These are phyloP conservation scores for Synanthedon myopaeformis DNA, from an alignment of 2,888 invertebrate species.

Conservation along the genomic window DNA sequence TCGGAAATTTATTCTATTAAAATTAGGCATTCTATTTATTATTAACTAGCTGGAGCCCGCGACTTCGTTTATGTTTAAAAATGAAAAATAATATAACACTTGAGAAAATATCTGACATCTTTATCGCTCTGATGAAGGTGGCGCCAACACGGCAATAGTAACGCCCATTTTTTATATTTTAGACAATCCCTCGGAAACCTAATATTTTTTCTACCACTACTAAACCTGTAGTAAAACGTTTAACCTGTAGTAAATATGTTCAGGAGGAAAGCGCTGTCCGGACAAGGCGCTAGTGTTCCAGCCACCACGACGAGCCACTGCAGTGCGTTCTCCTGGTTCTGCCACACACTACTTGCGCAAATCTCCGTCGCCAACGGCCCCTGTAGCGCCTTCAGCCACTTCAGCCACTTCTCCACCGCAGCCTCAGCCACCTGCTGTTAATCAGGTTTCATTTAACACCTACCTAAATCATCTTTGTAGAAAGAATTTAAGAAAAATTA, in stretches of 20 bases:
- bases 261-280: conserved; percentile 67
- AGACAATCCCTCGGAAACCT: too few species aligned
- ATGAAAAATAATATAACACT: too few species aligned
- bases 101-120: too few species aligned
- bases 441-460: conserved; percentile 7
- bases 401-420: conserved; percentile 27
- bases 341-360: conserved; percentile 90
- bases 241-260: not conserved
- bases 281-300: conserved; percentile 76
- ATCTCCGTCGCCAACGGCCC: conserved; percentile 89
- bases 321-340: conserved; percentile 88
- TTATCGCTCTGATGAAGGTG: too few species aligned
- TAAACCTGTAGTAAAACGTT: not conserved
- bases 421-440: conserved; percentile 25
- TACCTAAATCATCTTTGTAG: too few species aligned
- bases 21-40: too few species aligned
- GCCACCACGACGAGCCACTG: conserved; percentile 80
- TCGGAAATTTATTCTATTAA: too few species aligned
- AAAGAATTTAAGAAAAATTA: too few species aligned
- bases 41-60: too few species aligned
- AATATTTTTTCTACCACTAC: not conserved
- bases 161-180: too few species aligned
- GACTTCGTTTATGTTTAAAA: too few species aligned
- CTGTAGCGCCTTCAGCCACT: conserved; percentile 47
- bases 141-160: too few species aligned